phyloP scores from a whole-genome alignment of 2,888 invertebrate species.

The Cheilosia variabilis region DNA sequence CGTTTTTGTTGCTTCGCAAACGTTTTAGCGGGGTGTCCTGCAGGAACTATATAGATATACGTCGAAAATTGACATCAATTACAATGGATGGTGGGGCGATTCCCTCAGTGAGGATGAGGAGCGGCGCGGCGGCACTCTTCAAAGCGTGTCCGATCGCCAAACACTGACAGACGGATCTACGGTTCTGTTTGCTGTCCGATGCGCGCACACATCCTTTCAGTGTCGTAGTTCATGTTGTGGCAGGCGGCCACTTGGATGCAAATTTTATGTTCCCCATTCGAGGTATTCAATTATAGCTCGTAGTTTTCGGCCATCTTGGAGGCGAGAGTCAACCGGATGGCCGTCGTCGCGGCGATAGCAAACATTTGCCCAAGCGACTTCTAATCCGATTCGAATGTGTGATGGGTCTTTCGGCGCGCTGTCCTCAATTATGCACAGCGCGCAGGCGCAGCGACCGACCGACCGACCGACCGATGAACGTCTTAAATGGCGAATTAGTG shows the following conservation, averaged over 20 bases:
- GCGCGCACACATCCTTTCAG: slow-evolving; percentile 49
- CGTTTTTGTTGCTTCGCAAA: slow-evolving; percentile 61
- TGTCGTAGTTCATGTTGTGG: slow-evolving; percentile 74
- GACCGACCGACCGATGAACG: no score
- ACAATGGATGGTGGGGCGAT: slow-evolving; percentile 72
- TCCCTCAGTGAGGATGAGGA: slow-evolving; percentile 63
- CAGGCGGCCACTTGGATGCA: slow-evolving; percentile 70
- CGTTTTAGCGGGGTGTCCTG: slow-evolving; percentile 18
- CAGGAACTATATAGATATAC: slow-evolving; percentile 58
- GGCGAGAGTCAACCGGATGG: not conserved
- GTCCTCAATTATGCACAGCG: slow-evolving; percentile 60
- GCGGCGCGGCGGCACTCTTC: slow-evolving; percentile 70
- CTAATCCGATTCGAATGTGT: slow-evolving; percentile 69
- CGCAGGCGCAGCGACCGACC: slow-evolving; percentile 42
- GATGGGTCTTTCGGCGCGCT: slow-evolving; percentile 49
- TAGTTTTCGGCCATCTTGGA: slow-evolving; percentile 72
- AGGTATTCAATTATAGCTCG: slow-evolving; percentile 72
- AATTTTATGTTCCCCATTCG: slow-evolving; percentile 74
- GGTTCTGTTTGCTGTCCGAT: slow-evolving; percentile 18
- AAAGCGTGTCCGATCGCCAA: slow-evolving; percentile 62
- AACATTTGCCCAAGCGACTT: slow-evolving; percentile 62
- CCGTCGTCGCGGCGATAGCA: slow-evolving; percentile 27
- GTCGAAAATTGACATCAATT: slow-evolving; percentile 75
- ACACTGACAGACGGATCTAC: slow-evolving; percentile 42
- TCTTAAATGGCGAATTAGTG: slow-evolving; percentile 75